phyloP scores from a whole-genome alignment of 2,888 invertebrate species.

The Phyllotreta cruciferae region DNA sequence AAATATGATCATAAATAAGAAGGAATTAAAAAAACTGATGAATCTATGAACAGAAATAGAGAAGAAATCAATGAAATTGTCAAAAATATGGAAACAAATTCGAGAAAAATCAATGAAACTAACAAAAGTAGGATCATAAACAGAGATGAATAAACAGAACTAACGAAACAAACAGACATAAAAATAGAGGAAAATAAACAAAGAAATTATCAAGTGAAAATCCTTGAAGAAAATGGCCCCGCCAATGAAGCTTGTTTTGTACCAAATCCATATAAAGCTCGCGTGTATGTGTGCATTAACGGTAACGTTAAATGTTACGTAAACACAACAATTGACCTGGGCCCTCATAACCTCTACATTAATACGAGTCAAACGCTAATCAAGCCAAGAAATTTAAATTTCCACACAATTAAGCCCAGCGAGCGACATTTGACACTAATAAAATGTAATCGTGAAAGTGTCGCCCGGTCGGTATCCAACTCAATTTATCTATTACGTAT shows the following conservation, averaged over 20 bases:
- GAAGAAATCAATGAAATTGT: too few species aligned
- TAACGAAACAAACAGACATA: too few species aligned
- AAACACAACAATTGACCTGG: conserved; percentile 54
- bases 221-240: neutral
- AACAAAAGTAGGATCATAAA: too few species aligned
- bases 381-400: conserved; percentile 46
- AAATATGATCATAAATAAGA: too few species aligned
- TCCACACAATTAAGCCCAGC: conserved; percentile 46
- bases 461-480: conserved; percentile 19
- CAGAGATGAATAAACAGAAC: too few species aligned
- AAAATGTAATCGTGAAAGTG: conserved; percentile 40
- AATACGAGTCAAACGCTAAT: conserved; percentile 53
- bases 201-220: neutral
- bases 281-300: conserved; percentile 34
- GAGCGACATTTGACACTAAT: conserved; percentile 48
- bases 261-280: neutral
- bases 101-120: too few species aligned
- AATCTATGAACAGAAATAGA: too few species aligned
- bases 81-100: too few species aligned
- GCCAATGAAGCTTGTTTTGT: conserved; percentile 3
- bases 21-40: too few species aligned
- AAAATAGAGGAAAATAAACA: too few species aligned
- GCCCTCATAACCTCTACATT: conserved; percentile 53
- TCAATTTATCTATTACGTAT: neutral
- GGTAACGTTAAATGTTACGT: conserved; percentile 47